Conservation (phyloP, 2,797 vertebrate species). For the Sylvilagus floridanus region DNA sequence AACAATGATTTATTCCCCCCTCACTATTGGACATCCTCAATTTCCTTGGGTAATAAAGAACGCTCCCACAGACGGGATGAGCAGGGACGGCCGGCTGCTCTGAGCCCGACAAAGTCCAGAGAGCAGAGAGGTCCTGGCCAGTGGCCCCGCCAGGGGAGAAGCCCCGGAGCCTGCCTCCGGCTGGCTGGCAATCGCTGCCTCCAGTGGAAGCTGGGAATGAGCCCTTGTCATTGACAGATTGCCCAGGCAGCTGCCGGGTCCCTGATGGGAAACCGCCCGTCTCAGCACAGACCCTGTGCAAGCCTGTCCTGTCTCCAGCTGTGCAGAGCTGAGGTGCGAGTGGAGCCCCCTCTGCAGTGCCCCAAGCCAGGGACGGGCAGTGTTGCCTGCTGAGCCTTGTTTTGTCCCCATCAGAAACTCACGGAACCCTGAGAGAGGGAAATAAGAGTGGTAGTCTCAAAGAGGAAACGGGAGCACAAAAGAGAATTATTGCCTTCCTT, state of each 20-base stretch:
- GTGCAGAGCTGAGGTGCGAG: background rate
- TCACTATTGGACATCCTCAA: conserved; percentile 85
- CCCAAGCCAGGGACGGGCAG: background rate
- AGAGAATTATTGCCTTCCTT: background rate
- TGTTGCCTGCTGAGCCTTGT: background rate
- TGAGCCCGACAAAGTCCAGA: conserved; percentile 35
- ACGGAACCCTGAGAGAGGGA: background rate
- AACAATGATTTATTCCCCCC: conserved; percentile 90
- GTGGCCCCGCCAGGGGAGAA: background rate
- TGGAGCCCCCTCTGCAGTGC: background rate
- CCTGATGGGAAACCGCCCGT: conserved; percentile 52
- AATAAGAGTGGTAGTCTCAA: background rate
- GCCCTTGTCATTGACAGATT: conserved; percentile 62
- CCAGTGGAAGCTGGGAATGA: background rate
- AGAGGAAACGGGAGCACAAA: background rate
- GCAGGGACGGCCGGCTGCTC: background rate
- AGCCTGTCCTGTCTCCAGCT: background rate
- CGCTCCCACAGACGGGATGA: conserved; percentile 84
- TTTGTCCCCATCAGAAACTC: conserved; percentile 3
- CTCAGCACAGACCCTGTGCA: conserved; percentile 10
- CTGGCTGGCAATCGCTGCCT: fast-evolving
- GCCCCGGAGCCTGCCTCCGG: fast-evolving
- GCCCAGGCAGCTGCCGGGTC: conserved; percentile 11
- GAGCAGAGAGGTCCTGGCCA: background rate
- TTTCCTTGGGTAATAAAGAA: conserved; percentile 87